Evolutionary conservation across 2,113 vertebrate genomes (phyloP).

Genomic region (Bettongia penicillata): DNA sequence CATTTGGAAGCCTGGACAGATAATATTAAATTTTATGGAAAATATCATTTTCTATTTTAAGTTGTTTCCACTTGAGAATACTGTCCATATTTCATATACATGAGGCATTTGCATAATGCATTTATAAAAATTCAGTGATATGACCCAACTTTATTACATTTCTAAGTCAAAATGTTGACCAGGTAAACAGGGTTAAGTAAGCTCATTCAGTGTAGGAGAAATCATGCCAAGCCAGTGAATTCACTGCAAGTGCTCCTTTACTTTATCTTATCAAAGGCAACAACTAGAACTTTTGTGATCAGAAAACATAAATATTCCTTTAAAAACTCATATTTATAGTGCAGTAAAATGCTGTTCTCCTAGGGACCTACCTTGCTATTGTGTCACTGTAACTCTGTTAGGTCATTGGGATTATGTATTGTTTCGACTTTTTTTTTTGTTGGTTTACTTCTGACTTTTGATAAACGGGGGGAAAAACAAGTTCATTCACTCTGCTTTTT

Average conservation of each 20-base stretch:
- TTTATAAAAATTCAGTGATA: constrained; percentile 8
- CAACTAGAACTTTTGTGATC: neutral
- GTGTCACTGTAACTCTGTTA: neutral
- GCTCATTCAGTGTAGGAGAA: neutral
- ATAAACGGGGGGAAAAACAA: constrained; percentile 28
- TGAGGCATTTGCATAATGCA: neutral
- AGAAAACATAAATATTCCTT: constrained; percentile 43
- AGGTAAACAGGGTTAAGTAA: neutral
- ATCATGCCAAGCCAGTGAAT: constrained; percentile 3
- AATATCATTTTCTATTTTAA: neutral
- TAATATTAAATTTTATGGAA: constrained; percentile 12
- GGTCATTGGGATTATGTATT: neutral
- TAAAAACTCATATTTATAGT: constrained; percentile 6
- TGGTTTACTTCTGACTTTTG: constrained; percentile 2
- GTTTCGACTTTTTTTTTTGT: neutral
- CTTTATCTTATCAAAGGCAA: constrained; percentile 25
- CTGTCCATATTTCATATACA: neutral
- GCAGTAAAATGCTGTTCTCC: neutral
- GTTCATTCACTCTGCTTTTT: neutral
- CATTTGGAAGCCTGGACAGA: neutral
- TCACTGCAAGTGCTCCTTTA: neutral
- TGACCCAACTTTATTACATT: constrained; percentile 38
- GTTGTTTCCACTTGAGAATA: neutral
- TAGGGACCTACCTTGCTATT: neutral
- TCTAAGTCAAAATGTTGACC: constrained; percentile 5